Base-by-base conservation (phyloP, 2,888 invertebrate species). In the Arge pagana region DNA sequence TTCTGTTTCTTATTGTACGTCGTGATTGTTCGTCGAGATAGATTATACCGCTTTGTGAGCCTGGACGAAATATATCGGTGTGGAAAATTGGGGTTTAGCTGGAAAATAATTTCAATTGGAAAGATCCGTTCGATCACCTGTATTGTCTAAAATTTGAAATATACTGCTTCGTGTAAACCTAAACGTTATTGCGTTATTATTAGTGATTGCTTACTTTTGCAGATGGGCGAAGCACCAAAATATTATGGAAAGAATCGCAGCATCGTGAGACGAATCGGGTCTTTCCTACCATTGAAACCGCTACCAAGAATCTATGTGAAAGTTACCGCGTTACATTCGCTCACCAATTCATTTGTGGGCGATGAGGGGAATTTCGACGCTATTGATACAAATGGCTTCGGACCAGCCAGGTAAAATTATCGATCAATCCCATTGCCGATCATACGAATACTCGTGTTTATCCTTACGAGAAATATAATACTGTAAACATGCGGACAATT, bases 281-380 rank as follows among this genome's bases (percentile, higher is more conserved):
- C 76, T 3, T 67, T 76, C 56, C 56, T 76, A 52, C 76, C 76
- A 23, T 50, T 76, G 2, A 76, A 68, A 52, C 75, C 76, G 16
- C 72, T 71, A 35, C 76, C 76, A 42, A 76, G 75, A 62, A 72
- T 76, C 49, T 76, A 76, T 54, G 74, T 76, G 5, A 71, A 74
- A 35, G 76, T 76, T 30, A 76, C 76, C 8, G 72, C 76, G 30
- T 65, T 76, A 37, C 76, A 76, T 54, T 76, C 76, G 2, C 76
- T 76, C 76, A 72, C 73, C 11, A 74, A 63, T 64, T 76, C 76
- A 6, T 75, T 76, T 73, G 72, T 75, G 13, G 71, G 70, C 36
- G 70, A 72, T 36, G 74, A 75, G 53, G 67, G 61, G 4, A 68
- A 60, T 51, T 60, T 59, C 13, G 67, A 71, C 52, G 57, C 53